Base-by-base conservation (phyloP, 2,888 invertebrate genomes). In the Drosophila birchii region DNA sequence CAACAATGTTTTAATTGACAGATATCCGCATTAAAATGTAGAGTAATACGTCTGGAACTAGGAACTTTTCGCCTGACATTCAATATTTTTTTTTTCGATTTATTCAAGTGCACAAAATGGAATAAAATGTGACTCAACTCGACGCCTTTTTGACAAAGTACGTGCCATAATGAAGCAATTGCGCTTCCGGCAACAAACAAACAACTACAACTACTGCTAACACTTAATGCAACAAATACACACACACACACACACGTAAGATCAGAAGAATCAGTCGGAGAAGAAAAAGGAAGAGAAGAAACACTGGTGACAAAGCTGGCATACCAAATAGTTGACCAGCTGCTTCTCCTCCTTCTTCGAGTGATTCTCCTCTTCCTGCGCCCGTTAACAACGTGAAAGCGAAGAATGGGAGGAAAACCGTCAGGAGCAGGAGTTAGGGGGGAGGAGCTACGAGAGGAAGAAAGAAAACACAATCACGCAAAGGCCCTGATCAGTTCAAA, bases 121-220 rank as follows among this genome's bases (percentile, higher is more conserved):
- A 75, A 73, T 53, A 38, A 58, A 54, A 75, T 55, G 61, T 71
- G 72, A 73, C 72, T 73, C 72, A 72, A 57, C 66, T 18, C 74
- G 74, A 89, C 83, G 90, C 84, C 90, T 91, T 61, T 87, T 87
- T 90, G 91, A 90, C 90, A 88, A 91, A 90, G 84, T 90, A 90
- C 90, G 90, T 90, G 89, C 90, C 89, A 88, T 86, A 90, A 90
- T 88, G 89, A 90, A 90, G 90, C 90, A 83, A 90, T 89, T 89
- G 88, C 78, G 89, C 90, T 90, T 90, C 90, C 89, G 90, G 91
- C 88, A 90, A 86, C 83, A 75, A 66, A 70, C 78, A 55, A 78
- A 68, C 78, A 67, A 67, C 76, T 59, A 63, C 53, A 54, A 66
- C 66, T 61, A 59, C 54, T 41, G 59, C 41, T 51, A 68, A 72